Evolutionary conservation across 2,113 vertebrate genomes (phyloP).

Genomic region (Spheniscus mendiculus): DNA sequence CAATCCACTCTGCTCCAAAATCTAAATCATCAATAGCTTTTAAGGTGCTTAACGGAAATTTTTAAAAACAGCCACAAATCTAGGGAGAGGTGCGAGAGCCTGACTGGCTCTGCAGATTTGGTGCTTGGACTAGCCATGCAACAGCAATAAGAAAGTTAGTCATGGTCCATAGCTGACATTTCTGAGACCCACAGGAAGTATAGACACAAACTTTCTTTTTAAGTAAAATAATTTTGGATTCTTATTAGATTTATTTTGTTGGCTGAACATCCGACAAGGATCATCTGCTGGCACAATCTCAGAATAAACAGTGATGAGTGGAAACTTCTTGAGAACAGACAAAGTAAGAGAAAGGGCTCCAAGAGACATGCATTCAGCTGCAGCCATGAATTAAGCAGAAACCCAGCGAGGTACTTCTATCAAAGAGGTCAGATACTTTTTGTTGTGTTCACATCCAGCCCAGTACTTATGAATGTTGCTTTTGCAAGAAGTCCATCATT

Average conservation of each 20-base stretch:
- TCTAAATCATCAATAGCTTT: neutral
- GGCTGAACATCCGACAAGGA: neutral
- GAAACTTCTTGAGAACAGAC: neutral
- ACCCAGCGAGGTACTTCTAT: neutral
- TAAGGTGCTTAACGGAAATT: neutral
- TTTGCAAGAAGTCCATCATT: neutral
- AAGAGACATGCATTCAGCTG: neutral
- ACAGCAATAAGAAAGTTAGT: neutral
- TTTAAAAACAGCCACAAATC: neutral
- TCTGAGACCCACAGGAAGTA: slow-evolving; percentile 8
- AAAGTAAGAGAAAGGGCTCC: neutral
- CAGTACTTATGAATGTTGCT: neutral
- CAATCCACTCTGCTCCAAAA: neutral
- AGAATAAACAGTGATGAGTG: neutral
- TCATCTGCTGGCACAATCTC: slow-evolving; percentile 1
- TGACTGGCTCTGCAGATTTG: neutral
- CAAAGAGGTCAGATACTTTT: neutral
- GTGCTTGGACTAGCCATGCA: neutral
- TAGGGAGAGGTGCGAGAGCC: neutral
- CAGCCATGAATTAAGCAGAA: neutral
- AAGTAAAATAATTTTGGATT: slow-evolving; percentile 12
- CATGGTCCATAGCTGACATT: neutral
- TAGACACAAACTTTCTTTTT: neutral
- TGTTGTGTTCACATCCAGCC: neutral
- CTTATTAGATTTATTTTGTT: neutral